These are phyloP conservation scores for Coregonus sp. DNA, from an alignment of 2,797 vertebrate genomes.

Conservation along the genomic window DNA sequence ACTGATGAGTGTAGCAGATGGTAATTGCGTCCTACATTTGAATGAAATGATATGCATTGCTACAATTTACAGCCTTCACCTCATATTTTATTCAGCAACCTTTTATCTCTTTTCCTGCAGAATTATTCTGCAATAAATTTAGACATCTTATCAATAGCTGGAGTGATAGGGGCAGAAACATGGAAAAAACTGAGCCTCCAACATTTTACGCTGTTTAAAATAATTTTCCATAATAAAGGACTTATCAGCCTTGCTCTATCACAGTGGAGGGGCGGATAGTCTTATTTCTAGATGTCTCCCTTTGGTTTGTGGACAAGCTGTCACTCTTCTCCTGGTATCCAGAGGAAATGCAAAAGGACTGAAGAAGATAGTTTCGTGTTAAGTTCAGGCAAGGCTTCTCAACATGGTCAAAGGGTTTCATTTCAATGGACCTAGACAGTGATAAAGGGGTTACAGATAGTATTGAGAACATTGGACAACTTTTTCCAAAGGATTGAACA, in stretches of 20 bases:
- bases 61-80: slow-evolving; percentile 99
- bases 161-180: slow-evolving; percentile 92
- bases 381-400: slow-evolving; percentile 49
- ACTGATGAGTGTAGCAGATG: slow-evolving; percentile 99
- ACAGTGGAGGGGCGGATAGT: slow-evolving; percentile 60
- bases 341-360: slow-evolving; percentile 56
- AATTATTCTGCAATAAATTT: slow-evolving; percentile 99
- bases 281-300: slow-evolving; percentile 60
- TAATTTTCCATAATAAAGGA: slow-evolving; percentile 96
- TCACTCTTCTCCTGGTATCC: slow-evolving; percentile 61
- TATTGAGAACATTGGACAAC: not conserved
- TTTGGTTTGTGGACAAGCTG: slow-evolving; percentile 71
- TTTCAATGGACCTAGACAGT: not conserved
- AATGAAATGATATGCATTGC: slow-evolving; percentile 99
- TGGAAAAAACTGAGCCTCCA: slow-evolving; percentile 86
- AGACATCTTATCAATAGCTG: slow-evolving; percentile 99
- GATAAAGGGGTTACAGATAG: not conserved
- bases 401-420: not conserved
- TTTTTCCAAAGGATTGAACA: not conserved
- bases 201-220: slow-evolving; percentile 91
- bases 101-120: slow-evolving; percentile 99
- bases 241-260: slow-evolving; percentile 85
- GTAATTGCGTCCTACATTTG: slow-evolving; percentile 99
- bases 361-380: slow-evolving; percentile 22
- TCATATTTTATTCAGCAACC: slow-evolving; percentile 99